phyloP scores from a whole-genome alignment of 2,113 vertebrate genomes.

The Dasyurus viverrinus region DNA sequence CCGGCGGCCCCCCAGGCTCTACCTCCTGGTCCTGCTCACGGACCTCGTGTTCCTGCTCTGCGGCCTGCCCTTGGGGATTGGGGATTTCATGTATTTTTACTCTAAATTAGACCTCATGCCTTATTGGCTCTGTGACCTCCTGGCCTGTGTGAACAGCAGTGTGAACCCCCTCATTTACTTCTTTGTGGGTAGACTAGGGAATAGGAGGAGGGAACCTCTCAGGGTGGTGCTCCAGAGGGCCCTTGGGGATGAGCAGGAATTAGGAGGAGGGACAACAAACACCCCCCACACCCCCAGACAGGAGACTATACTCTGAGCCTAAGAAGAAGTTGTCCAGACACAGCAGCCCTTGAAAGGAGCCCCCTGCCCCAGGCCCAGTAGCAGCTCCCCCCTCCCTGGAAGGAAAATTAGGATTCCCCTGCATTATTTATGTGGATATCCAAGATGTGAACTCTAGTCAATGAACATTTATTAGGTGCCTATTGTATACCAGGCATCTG shows the following conservation, averaged over 20 bases:
- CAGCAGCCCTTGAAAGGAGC: background rate
- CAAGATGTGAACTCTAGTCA: background rate
- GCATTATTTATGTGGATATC: background rate
- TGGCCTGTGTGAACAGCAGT: too few species aligned
- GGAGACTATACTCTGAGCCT: background rate
- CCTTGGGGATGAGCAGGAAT: background rate
- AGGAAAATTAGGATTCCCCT: too few species aligned
- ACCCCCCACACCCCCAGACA: too few species aligned
- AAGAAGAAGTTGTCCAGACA: too few species aligned
- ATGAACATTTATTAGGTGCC: background rate
- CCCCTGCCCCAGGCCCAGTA: too few species aligned
- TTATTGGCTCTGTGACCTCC: background rate
- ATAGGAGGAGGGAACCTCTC: too few species aligned
- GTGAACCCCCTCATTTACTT: too few species aligned
- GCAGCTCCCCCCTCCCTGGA: too few species aligned
- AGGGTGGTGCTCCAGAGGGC: too few species aligned
- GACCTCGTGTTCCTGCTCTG: conserved; percentile 62
- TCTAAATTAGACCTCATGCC: rapidly evolving
- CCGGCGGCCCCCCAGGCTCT: conserved; percentile 66
- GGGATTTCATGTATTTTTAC: too few species aligned
- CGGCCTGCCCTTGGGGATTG: too few species aligned
- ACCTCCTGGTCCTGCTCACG: conserved; percentile 68
- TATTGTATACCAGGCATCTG: background rate
- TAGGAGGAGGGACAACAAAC: background rate
- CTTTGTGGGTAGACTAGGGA: too few species aligned